Percentiles rank a stretch among this genome's conserved stretches.
Conservation (phyloP, 1,140 invertebrate genomes). For the Anoplophora glabripennis region DNA sequence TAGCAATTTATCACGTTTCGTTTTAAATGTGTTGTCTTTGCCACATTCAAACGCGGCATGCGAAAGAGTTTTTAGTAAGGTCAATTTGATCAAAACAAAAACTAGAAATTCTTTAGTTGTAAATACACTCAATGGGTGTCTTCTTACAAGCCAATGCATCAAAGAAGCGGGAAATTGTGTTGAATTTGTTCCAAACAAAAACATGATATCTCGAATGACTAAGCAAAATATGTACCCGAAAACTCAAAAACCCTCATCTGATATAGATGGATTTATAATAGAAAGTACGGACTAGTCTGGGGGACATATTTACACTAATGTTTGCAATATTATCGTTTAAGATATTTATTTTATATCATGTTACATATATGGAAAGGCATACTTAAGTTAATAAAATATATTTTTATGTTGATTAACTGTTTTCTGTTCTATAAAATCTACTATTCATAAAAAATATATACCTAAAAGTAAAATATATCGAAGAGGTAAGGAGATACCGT, state of each 20-base stretch:
- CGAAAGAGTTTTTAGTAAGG: background rate
- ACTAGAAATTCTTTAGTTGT: background rate
- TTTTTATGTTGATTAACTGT: too few relatives aligned
- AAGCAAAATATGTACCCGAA: background rate
- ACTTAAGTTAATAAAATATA: too few relatives aligned
- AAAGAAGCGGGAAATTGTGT: conserved; percentile 1
- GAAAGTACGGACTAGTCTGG: too few relatives aligned
- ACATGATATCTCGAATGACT: conserved; percentile 3
- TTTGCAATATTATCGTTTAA: too few relatives aligned
- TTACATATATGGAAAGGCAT: too few relatives aligned
- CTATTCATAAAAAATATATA: too few relatives aligned
- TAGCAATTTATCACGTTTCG: conserved; percentile 2
- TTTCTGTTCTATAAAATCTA: too few relatives aligned
- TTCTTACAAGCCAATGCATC: conserved; percentile 5
- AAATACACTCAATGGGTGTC: conserved; percentile 4
- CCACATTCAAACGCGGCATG: conserved; percentile 1
- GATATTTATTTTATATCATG: too few relatives aligned
- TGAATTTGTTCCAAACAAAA: background rate
- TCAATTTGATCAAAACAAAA: conserved; percentile 8
- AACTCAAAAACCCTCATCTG: too few relatives aligned
- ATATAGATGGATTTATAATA: too few relatives aligned
- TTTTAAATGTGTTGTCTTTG: conserved; percentile 8
- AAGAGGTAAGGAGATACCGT: background rate
- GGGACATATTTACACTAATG: too few relatives aligned
- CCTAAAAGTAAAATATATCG: too few relatives aligned